A percentile compares a stretch with the other conserved stretches of the same genome.
phyloP scores from a whole-genome alignment of 2,888 invertebrate species.

The Xestia c-nigrum region DNA sequence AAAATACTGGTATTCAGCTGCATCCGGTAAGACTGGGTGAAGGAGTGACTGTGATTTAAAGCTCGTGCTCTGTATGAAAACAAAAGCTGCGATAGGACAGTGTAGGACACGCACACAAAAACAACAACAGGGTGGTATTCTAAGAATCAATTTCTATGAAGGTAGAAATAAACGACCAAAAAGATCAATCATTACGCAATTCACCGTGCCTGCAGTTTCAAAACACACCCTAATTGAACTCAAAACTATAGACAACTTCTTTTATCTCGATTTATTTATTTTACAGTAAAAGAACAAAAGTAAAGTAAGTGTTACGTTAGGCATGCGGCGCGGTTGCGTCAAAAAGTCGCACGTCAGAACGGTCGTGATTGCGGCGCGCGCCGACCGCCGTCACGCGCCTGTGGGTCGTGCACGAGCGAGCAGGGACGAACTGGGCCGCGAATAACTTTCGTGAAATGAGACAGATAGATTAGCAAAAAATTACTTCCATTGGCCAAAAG shows the following conservation, averaged over 20 bases:
- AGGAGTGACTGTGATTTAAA: too few relatives aligned
- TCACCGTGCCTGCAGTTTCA: conserved; percentile 26
- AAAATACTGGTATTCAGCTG: too few relatives aligned
- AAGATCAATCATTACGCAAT: not conserved
- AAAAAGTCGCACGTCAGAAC: conserved; percentile 83
- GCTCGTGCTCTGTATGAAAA: too few relatives aligned
- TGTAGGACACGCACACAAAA: too few relatives aligned
- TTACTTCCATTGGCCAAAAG: not conserved
- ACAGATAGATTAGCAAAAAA: not conserved
- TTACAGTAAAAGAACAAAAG: conserved; percentile 64
- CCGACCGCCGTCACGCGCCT: conserved; percentile 87
- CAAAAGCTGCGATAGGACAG: too few relatives aligned
- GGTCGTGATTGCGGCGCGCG: conserved; percentile 88
- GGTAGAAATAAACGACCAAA: too few relatives aligned
- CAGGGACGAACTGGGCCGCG: conserved; percentile 74
- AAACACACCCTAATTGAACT: conserved; percentile 29
- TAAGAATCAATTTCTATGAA: too few relatives aligned
- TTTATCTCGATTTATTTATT: conserved; percentile 42
- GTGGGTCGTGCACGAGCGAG: conserved; percentile 84
- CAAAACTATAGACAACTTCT: conserved; percentile 20
- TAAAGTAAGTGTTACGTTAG: conserved; percentile 67
- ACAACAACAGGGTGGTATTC: too few relatives aligned
- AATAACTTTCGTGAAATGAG: conserved; percentile 29
- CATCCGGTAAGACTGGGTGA: too few relatives aligned
- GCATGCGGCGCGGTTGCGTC: conserved; percentile 78